Conservation (phyloP, 2,888 invertebrate species). For the Pollenia angustigena region DNA sequence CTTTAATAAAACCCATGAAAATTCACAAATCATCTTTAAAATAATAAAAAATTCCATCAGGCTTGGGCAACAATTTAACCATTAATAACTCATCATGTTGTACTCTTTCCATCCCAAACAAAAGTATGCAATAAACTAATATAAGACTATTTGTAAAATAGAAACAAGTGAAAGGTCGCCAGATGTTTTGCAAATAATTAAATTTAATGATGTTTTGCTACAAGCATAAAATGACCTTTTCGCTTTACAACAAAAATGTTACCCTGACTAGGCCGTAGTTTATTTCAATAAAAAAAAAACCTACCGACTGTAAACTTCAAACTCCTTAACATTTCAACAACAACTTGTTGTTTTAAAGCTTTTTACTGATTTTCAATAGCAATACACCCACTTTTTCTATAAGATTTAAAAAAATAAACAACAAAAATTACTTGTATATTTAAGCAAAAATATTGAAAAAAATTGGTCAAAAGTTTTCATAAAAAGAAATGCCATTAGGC, state of each 20-base stretch:
- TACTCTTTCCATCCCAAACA: neutral
- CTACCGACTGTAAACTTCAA: neutral
- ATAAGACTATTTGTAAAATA: slow-evolving; percentile 39
- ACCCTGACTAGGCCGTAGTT: too few relatives aligned
- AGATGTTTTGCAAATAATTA: slow-evolving; percentile 75
- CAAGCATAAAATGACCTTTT: slow-evolving; percentile 56
- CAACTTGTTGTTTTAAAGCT: slow-evolving; percentile 57
- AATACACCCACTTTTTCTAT: neutral
- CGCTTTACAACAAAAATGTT: too few relatives aligned
- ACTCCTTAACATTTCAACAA: slow-evolving; percentile 30
- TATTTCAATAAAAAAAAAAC: too few relatives aligned
- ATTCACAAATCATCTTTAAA: too few relatives aligned
- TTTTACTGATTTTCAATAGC: slow-evolving; percentile 49
- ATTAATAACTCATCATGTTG: slow-evolving; percentile 43
- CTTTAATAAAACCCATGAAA: too few relatives aligned
- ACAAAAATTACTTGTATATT: neutral
- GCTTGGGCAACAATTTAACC: neutral
- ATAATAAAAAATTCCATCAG: neutral
- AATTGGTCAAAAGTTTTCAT: neutral
- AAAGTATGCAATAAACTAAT: slow-evolving; percentile 15
- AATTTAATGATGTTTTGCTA: slow-evolving; percentile 74
- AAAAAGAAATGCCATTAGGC: slow-evolving; percentile 55
- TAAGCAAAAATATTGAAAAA: slow-evolving; percentile 6
- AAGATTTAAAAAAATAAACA: neutral
- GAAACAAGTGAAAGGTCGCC: slow-evolving; percentile 64